phyloP scores from a whole-genome alignment of 2,888 invertebrate species.

The Cephus pulcher region DNA sequence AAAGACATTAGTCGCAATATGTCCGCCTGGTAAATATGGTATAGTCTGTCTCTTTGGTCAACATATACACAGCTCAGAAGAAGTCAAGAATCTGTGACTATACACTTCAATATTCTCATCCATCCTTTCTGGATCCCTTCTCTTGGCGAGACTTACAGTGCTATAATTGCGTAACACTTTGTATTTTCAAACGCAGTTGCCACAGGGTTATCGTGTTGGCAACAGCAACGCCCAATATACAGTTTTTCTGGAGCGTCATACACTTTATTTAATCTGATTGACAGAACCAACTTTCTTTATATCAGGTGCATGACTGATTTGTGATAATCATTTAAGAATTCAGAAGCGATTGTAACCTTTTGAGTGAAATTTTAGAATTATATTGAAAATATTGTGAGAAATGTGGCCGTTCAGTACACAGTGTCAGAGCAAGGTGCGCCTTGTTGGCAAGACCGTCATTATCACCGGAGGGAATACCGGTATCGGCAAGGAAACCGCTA shows the following conservation, averaged over 20 bases:
- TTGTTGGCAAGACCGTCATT: slow-evolving; percentile 55
- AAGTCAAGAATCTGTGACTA: not conserved
- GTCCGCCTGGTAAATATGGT: not conserved
- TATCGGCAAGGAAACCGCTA: slow-evolving; percentile 58
- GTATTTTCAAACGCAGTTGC: not conserved
- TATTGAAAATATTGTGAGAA: not conserved
- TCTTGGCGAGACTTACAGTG: not conserved
- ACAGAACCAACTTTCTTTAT: not conserved
- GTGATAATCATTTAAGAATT: not conserved
- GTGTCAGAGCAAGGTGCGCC: slow-evolving; percentile 66
- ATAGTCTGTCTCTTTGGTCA: not conserved
- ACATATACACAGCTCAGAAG: not conserved
- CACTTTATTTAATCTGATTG: not conserved
- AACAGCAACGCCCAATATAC: not conserved
- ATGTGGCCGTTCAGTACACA: slow-evolving; percentile 52
- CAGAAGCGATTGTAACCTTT: not conserved
- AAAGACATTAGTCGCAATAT: not conserved
- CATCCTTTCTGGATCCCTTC: not conserved
- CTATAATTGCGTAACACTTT: not conserved
- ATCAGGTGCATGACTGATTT: too few species aligned
- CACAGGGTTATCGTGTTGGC: not conserved
- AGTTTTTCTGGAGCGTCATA: too few species aligned
- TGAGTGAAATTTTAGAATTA: not conserved
- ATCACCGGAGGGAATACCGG: slow-evolving; percentile 65
- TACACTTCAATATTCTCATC: not conserved